Evolutionary conservation across 2,113 vertebrate species (phyloP), one percentile per base, ranked within the genome.

Genomic region (Coryphaenoides rupestris): DNA sequence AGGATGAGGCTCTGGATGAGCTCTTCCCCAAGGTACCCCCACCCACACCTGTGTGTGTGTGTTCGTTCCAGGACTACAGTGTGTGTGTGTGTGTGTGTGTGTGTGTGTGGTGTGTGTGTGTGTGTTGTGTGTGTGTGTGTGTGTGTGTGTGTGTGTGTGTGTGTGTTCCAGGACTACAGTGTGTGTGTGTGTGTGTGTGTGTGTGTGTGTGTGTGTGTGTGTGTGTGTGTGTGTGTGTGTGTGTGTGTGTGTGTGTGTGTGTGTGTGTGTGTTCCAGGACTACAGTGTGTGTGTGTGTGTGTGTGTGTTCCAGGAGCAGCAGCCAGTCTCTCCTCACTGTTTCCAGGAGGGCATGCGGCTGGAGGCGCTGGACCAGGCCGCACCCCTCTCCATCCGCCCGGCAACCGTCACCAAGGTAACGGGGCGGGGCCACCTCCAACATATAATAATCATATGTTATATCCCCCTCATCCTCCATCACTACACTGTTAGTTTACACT

Each of bases 261-360:
- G 47, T 49, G 47, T 49, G 47, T 49, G 47, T 49, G 47, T 49
- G 47, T 47, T 2, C 15, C n/a, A n/a, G n/a, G n/a, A n/a, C n/a
- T n/a, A 16, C 19, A 56, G 28, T 28, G 62, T 62, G 45, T 59
- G 23, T 54, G 23, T 74, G 47, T 58, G 24, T 19, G 22, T 53
- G n/a, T 62, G n/a, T 62, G 21, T 75, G 60, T 90, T 77, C 89
- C 77, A 99, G 97, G 96, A 98, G 69, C 95, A 93, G 74, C 91
- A 91, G 64, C 76, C 89, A 72, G 87, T 97, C 1, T 81, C 86
- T 56, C 69, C 85, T 60, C 96, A 99, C 85, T 89, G 91, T 0
- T 98, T 99, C 76, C 91, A 90, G 76, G 87, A 92, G 82, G 94
- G 93, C 57, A 98, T 98, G 96, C 98, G 98, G 85, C 84, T 99